Conservation (phyloP, 2,113 vertebrate species). For the Tachycineta bicolor region DNA sequence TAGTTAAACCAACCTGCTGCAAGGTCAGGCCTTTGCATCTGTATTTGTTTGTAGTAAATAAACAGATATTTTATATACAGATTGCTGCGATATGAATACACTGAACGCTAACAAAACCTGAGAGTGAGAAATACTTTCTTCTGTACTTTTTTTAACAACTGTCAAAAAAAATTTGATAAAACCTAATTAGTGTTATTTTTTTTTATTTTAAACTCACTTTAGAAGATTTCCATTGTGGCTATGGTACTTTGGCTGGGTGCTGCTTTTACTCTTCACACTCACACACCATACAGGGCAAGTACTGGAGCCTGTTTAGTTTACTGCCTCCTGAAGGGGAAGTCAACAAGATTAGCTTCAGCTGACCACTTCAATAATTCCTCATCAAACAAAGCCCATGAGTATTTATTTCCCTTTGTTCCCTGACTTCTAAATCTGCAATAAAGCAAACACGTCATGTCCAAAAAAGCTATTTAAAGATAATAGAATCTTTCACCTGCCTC, state of each 20-base stretch:
- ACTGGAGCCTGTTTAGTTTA: not conserved
- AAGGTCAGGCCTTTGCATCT: not conserved
- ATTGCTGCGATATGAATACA: not conserved
- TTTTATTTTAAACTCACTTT: not conserved
- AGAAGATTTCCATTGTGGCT: not conserved
- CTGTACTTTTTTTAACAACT: not conserved
- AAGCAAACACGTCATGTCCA: fast-evolving
- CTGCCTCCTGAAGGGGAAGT: not conserved
- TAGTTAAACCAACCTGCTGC: not conserved
- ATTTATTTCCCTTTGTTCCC: not conserved
- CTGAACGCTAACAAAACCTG: not conserved
- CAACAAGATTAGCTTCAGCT: not conserved
- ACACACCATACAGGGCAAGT: fast-evolving
- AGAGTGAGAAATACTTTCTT: not conserved
- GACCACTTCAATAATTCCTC: not conserved
- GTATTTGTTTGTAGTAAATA: not conserved
- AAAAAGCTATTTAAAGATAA: not conserved
- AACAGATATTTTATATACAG: not conserved
- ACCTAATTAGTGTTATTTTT: not conserved
- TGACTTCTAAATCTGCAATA: not conserved
- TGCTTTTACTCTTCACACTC: not conserved
- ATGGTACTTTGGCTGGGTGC: fast-evolving
- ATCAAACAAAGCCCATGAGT: not conserved
- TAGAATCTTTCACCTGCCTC: not conserved
- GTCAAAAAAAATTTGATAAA: not conserved